Base-by-base conservation (phyloP, 2,113 vertebrate genomes). In the Euleptes europaea region DNA sequence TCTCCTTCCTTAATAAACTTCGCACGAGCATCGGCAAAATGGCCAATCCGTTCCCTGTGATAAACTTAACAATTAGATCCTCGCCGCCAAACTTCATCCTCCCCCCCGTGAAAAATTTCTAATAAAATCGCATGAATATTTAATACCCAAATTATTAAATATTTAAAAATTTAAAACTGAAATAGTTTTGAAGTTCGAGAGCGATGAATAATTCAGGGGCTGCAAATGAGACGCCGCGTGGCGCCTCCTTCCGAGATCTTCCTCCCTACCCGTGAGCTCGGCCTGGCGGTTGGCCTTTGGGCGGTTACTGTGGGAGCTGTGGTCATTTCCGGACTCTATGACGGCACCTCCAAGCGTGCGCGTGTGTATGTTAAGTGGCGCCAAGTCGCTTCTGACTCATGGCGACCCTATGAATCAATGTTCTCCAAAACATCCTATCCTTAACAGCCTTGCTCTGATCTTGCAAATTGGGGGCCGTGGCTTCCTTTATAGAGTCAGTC, bases 111-210 rank as follows among this genome's bases (percentile, higher is more conserved):
- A 83, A 86, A 79, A 89, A 95, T 85, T 94, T 94, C 95, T 96
- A 94, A 96, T 96, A 97, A 97, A 95, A 95, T 92, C 84, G 69
- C 90, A 95, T 97, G 28, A 95, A 96, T 97, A 92, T 96, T 97
- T 96, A 91, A 97, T 97, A 80, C 12, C 78, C 89, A 95, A 63
- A 96, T 96, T 96, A 96, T 96, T 96, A 96, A 97, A 96, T 96
- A 96, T 96, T 96, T 94, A 94, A 95, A 95, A 94, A 95, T 94
- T 92, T 93, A 96, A 96, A 96, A 91, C 93, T 77, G 92, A 94
- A 94, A 92, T 94, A 94, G 91, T 95, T 96, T 94, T 88, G 86
- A 94, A 95, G 93, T 93, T 94, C 93, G 91, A 80, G 63, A 40
- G 70, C 85, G 85, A 75, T 96, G 87, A 97, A 96, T 97, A 95